Percentiles rank a stretch among this genome's conserved stretches.
These are phyloP conservation scores for Lasioglossum pauxillum DNA, from an alignment of 2,888 invertebrate species.

Conservation along the genomic window DNA sequence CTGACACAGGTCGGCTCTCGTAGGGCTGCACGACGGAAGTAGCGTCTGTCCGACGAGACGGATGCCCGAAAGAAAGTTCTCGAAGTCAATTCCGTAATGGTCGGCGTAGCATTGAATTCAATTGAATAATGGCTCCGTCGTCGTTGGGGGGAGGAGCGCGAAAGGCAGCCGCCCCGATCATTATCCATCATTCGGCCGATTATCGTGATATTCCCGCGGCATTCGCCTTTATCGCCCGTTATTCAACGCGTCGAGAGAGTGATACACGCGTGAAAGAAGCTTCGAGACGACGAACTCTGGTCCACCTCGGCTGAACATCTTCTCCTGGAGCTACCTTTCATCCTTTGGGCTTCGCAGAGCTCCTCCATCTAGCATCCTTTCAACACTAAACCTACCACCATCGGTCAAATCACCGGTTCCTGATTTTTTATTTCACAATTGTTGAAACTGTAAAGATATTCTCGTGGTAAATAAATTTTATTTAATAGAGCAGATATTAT, in stretches of 20 bases:
- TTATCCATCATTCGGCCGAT: constrained; percentile 81
- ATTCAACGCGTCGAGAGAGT: constrained; percentile 72
- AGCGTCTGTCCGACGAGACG: constrained; percentile 78
- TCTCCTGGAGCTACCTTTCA: neutral
- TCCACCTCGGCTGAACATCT: neutral
- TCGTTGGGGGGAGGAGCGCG: constrained; percentile 67
- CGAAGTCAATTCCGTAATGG: constrained; percentile 84
- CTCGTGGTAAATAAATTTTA: no score
- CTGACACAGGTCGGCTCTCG: constrained; percentile 57
- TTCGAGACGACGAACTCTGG: constrained; percentile 63
- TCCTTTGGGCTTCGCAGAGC: neutral
- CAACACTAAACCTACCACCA: no score
- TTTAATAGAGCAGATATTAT: no score
- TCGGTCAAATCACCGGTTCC: no score
- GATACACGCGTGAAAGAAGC: constrained; percentile 62
- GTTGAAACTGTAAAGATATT: no score
- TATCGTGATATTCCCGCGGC: constrained; percentile 80
- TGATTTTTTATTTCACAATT: no score
- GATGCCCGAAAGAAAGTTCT: constrained; percentile 84
- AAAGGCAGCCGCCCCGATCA: constrained; percentile 82
- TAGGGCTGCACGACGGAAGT: constrained; percentile 68
- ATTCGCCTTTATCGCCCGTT: constrained; percentile 76
- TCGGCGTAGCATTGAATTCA: constrained; percentile 84
- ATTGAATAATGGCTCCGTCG: constrained; percentile 82
- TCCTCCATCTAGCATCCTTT: neutral